Base-by-base conservation (phyloP, 2,888 invertebrate genomes). In the Molorchus minor region DNA sequence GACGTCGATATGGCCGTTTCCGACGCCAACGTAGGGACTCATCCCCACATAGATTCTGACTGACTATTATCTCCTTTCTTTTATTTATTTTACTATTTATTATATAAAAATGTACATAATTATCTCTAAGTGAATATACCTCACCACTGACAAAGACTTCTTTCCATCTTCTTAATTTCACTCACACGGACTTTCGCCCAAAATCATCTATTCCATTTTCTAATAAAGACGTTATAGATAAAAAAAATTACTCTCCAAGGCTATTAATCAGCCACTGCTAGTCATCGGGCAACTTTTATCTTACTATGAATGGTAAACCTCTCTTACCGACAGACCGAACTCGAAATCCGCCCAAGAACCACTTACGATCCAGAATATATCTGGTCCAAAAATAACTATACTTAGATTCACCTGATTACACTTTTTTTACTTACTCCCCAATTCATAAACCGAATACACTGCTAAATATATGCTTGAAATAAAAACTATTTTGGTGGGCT, bases 1-100 rank as follows among this genome's bases (percentile, higher is more conserved):
- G 76, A 77, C 52, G 61, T 73, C 56, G 66, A 70, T 36, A 71
- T 69, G 70, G 71, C 70, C 53, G 65, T 71, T 60, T 67, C 70
- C 55, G 68, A 67, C 49, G 67, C 70, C 53, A 67, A 68, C 64
- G 44, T 59, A 61, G 56, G 66, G 36, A 61, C 58, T 30, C 62
- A 56, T 61, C 57, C 67, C 67, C 65, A 71, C 66, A 59, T 69
- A 65, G 71, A 75, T 67, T 77, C 75, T 70, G 79, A 79, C 77
- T 79, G 78, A 79, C 77, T 76, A 67, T 68, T 61, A 67, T 61
- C 64, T 67, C 66, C 63, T 69, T 72, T 71, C 69, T 72, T 65
- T 74, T 78, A 79, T 80, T 80, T 80, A 79, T 80, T 77, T 75
- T 78, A 75, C 73, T 81, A 81, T 81, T 80, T 80, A 81, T 81